A percentile compares a stretch with the other conserved stretches of the same genome.
These are phyloP conservation scores for Hirudo medicinalis DNA, from an alignment of 1,140 invertebrate species.

Conservation along the genomic window DNA sequence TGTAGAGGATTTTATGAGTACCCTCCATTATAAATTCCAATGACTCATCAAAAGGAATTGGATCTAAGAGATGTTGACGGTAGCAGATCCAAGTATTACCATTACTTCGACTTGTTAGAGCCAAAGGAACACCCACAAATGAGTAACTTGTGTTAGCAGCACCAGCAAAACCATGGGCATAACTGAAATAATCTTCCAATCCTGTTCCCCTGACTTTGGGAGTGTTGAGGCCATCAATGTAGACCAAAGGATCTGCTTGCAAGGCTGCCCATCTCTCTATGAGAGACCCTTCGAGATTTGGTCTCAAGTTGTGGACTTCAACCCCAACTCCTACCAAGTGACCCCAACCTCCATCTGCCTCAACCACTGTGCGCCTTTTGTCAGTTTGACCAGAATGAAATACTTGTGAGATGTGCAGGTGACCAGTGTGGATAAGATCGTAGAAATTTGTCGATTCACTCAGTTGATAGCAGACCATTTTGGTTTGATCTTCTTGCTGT, in stretches of 20 bases:
- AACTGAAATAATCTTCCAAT: slow-evolving; percentile 24
- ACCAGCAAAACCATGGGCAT: slow-evolving; percentile 20
- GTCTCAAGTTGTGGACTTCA: slow-evolving; percentile 19
- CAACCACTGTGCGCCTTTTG: slow-evolving; percentile 14
- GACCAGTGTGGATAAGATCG: slow-evolving; percentile 12
- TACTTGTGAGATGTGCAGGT: slow-evolving; percentile 14
- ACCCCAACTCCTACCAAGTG: slow-evolving; percentile 18
- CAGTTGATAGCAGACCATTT: slow-evolving; percentile 18
- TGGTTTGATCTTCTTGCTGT: neutral
- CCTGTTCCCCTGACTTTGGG: slow-evolving; percentile 21
- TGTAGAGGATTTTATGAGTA: slow-evolving; percentile 5
- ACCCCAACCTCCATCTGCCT: slow-evolving; percentile 17
- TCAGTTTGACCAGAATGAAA: slow-evolving; percentile 15
- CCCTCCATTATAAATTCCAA: slow-evolving; percentile 23
- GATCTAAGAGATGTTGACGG: slow-evolving; percentile 20
- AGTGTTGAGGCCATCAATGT: slow-evolving; percentile 17
- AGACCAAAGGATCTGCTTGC: slow-evolving; percentile 22
- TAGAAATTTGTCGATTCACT: slow-evolving; percentile 15
- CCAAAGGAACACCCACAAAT: slow-evolving; percentile 20
- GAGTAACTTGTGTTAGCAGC: slow-evolving; percentile 22
- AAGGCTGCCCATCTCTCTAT: slow-evolving; percentile 21
- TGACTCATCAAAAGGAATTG: slow-evolving; percentile 20
- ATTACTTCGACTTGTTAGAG: neutral
- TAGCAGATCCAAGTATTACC: slow-evolving; percentile 21
- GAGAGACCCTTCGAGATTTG: slow-evolving; percentile 15